phyloP scores from a whole-genome alignment of 1,140 invertebrate species.

The Atta colombica region DNA sequence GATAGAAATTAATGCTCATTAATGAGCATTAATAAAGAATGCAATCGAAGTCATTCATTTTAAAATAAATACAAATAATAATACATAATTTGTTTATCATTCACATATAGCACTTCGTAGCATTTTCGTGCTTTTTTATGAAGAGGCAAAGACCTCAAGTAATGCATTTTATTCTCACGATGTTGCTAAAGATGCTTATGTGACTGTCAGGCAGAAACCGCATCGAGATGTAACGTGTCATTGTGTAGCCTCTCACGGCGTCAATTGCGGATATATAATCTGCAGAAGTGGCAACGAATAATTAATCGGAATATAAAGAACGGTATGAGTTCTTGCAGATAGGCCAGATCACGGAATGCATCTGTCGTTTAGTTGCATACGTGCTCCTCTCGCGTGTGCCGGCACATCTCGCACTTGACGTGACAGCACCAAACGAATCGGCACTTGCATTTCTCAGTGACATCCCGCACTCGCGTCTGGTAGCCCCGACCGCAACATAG shows the following conservation, averaged over 20 bases:
- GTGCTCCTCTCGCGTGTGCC: conserved; percentile 92
- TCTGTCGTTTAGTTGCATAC: conserved; percentile 91
- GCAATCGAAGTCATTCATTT: background rate
- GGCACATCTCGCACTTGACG: conserved; percentile 95
- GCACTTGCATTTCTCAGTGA: conserved; percentile 96
- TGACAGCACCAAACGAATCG: conserved; percentile 97
- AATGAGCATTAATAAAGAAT: background rate
- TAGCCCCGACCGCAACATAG: conserved; percentile 97
- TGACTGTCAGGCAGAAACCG: conserved; percentile 65
- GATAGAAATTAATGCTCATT: too few relatives aligned
- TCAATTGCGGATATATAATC: conserved; percentile 23
- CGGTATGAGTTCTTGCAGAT: conserved; percentile 59
- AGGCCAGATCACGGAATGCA: conserved; percentile 67
- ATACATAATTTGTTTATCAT: conserved; percentile 7
- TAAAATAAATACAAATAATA: conserved; percentile 6
- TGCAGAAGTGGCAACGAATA: conserved; percentile 33
- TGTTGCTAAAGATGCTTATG: conserved; percentile 55
- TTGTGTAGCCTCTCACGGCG: conserved; percentile 73
- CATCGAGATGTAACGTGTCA: conserved; percentile 60
- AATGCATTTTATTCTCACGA: background rate
- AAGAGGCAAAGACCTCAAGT: background rate
- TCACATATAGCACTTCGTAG: background rate
- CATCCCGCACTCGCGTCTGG: conserved; percentile 94
- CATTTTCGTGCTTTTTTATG: background rate
- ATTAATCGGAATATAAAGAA: conserved; percentile 39